Base-by-base conservation (phyloP, 2,797 vertebrate species). In the Acipenser oxyrinchus region DNA sequence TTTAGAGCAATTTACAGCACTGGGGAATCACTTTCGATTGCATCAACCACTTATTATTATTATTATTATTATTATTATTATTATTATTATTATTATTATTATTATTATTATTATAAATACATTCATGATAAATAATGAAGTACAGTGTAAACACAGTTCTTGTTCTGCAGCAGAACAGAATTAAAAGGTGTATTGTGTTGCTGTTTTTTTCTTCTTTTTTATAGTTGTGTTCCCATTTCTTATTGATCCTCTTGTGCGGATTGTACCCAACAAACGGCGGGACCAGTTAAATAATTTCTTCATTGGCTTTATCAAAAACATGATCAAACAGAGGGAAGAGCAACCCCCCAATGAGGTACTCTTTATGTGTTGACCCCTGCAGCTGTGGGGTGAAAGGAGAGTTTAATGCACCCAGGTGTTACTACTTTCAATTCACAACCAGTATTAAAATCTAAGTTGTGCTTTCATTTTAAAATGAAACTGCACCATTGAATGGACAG, bases 151-250 rank as follows among this genome's bases (percentile, higher is more conserved):
- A 51, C 52, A 67, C 69, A 69, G 69, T 55, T 53, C 53, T 59
- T 76, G 72, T 74, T 72, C 66, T 66, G 68, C 48, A 67, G 1
- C 10, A 68, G 69, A 51, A 49, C 72, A 68, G 50, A 63, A 59
- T 48, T 49, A 48, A 13, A 37, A 10, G 67, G 63, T 58, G 11
- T 49, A 2, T 60, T 7, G 18, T 60, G 23, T 10, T 49, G 18
- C 50, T 51, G 48, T 60, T 60, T 48, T 66, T 59, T 48, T 52
- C 50, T 49, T 50, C 49, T 7, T 18, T 55, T 71, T 23, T 15
- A 1, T 72, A 97, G 95, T 95, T 79, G 88, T 89, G 7, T 97
- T 99, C 82, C 95, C 95, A 2, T 89, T 80, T 75, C 79, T 97
- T 73, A 83, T 86, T 77, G 75, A 87, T 66, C 93, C 92, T 53